Conservation (phyloP, 2,888 invertebrate genomes). For the Scrobipalpa atriplicella region DNA sequence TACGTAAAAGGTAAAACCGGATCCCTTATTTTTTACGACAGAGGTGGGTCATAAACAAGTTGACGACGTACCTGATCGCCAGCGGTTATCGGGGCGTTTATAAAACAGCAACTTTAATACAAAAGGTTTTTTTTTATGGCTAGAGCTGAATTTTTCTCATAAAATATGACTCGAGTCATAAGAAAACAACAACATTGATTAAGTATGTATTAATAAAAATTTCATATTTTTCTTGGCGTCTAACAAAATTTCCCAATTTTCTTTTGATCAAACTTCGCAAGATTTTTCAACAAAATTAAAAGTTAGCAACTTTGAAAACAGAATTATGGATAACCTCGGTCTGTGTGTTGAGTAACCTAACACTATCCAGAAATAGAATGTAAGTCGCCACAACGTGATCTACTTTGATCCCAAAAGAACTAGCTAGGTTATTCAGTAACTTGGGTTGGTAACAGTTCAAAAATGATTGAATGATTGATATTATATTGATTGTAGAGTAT, state of each 20-base stretch:
- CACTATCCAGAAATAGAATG: background rate
- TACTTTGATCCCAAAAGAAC: too few relatives aligned
- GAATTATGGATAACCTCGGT: background rate
- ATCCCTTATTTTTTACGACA: slow-evolving; percentile 24
- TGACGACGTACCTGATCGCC: slow-evolving; percentile 23
- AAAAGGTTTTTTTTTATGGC: background rate
- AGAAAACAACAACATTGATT: too few relatives aligned
- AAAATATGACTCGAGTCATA: background rate
- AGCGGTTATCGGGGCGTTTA: slow-evolving; percentile 16
- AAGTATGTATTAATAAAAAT: background rate
- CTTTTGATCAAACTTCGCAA: background rate
- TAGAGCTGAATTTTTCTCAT: background rate
- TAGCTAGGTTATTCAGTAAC: too few relatives aligned
- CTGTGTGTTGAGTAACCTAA: background rate
- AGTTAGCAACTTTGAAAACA: background rate
- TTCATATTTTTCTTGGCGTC: background rate
- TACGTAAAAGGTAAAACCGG: slow-evolving; percentile 15
- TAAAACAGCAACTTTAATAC: slow-evolving; percentile 19
- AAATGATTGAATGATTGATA: too few relatives aligned
- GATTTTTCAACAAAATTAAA: slow-evolving; percentile 12
- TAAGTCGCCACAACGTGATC: too few relatives aligned
- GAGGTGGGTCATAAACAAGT: slow-evolving; percentile 23
- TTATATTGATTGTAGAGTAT: too few relatives aligned
- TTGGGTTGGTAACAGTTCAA: too few relatives aligned
- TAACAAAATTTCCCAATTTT: background rate